phyloP scores from a whole-genome alignment of 2,797 vertebrate genomes.

The Thaleichthys pacificus region DNA sequence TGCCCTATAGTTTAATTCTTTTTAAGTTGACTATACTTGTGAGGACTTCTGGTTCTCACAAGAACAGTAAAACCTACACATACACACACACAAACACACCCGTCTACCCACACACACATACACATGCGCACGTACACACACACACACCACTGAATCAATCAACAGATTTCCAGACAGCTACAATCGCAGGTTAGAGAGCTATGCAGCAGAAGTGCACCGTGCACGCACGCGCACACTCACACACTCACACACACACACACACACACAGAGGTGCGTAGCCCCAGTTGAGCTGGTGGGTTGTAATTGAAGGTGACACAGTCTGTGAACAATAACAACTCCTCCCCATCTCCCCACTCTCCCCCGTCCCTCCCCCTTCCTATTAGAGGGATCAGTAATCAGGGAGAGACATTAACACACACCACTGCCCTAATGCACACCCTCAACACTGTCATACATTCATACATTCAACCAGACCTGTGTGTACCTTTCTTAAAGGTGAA shows the following conservation, averaged over 20 bases:
- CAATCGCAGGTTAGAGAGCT: not conserved
- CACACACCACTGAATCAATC: not conserved
- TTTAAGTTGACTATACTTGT: too few relatives aligned
- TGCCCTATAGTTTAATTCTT: too few relatives aligned
- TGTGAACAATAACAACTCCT: slow-evolving; percentile 46
- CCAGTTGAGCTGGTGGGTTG: slow-evolving; percentile 25
- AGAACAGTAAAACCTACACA: not conserved
- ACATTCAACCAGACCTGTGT: too few relatives aligned
- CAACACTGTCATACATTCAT: too few relatives aligned
- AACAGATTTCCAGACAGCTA: not conserved
- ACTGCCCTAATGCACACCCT: slow-evolving; percentile 48
- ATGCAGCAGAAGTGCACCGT: not conserved
- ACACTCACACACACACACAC: slow-evolving; percentile 32
- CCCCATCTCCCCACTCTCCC: slow-evolving; percentile 4
- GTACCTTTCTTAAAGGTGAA: too few relatives aligned
- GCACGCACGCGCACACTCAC: slow-evolving; percentile 22
- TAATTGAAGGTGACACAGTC: slow-evolving; percentile 60
- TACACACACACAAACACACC: not conserved
- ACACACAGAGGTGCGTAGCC: slow-evolving; percentile 12
- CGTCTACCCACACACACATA: not conserved
- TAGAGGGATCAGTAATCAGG: slow-evolving; percentile 57
- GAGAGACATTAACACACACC: slow-evolving; percentile 58
- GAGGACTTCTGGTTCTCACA: too few relatives aligned
- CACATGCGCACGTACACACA: not conserved
- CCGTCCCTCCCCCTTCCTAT: slow-evolving; percentile 13